These are phyloP conservation scores for Lamprotornis superbus DNA, from an alignment of 2,113 vertebrate genomes.

Conservation along the genomic window DNA sequence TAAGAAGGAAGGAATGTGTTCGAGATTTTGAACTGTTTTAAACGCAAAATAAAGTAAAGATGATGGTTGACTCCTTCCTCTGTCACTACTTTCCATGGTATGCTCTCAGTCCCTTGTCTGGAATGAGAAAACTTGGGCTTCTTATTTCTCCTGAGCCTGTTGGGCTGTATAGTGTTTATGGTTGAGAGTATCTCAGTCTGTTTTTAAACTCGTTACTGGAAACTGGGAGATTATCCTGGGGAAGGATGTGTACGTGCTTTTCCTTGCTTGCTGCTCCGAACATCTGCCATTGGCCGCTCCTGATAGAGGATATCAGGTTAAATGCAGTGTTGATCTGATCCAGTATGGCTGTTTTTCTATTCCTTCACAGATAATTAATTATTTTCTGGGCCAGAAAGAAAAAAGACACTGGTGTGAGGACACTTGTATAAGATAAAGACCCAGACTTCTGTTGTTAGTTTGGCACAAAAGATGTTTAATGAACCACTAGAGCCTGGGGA, in stretches of 20 bases:
- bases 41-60: neutral
- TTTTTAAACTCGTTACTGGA: neutral
- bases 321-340: neutral
- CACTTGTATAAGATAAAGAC: neutral
- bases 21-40: neutral
- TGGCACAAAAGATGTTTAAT: neutral
- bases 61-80: neutral
- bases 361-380: neutral
- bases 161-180: neutral
- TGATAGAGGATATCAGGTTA: neutral
- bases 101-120: neutral
- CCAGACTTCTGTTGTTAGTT: neutral
- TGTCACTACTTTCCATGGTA: neutral
- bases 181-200: neutral
- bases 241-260: neutral
- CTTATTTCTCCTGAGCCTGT: neutral
- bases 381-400: neutral
- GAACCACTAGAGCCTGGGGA: neutral
- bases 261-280: neutral
- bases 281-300: neutral
- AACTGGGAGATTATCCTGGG: neutral
- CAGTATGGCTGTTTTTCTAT: neutral
- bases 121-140: neutral
- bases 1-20: neutral
- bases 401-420: neutral